Evolutionary conservation across 1,140 invertebrate genomes (phyloP).

Genomic region (Melanaphis sacchari): DNA sequence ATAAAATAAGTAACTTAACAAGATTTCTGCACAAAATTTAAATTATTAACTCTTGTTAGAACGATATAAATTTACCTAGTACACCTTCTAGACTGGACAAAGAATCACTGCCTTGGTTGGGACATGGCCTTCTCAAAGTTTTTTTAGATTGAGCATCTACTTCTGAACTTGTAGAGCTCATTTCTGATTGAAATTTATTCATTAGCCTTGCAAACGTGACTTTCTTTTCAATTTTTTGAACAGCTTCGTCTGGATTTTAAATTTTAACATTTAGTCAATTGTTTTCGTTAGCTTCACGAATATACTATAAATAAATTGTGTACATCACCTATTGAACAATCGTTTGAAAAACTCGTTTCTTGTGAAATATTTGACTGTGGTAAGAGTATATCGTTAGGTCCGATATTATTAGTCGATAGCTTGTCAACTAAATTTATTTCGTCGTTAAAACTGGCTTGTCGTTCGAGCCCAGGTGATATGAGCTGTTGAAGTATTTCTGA

Average conservation of each 20-base stretch:
- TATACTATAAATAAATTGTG: background rate
- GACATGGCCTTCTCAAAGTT: constrained; percentile 61
- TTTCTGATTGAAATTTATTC: constrained; percentile 76
- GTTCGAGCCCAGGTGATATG: constrained; percentile 49
- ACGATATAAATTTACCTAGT: constrained; percentile 52
- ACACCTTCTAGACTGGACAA: constrained; percentile 73
- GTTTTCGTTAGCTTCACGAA: background rate
- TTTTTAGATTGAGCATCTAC: constrained; percentile 64
- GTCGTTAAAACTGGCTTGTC: constrained; percentile 51
- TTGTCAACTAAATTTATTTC: constrained; percentile 55
- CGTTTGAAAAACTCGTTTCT: constrained; percentile 49
- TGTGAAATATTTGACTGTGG: constrained; percentile 30
- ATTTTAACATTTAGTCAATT: background rate
- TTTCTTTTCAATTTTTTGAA: constrained; percentile 74
- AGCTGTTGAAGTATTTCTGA: constrained; percentile 52
- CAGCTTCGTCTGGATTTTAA: constrained; percentile 46
- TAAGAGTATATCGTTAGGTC: constrained; percentile 22
- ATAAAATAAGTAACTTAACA: background rate
- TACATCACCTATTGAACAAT: constrained; percentile 39
- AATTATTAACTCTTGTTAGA: background rate
- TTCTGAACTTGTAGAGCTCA: constrained; percentile 75
- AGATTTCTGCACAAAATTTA: background rate
- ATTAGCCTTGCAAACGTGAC: constrained; percentile 77
- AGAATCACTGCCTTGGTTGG: constrained; percentile 75
- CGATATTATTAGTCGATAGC: constrained; percentile 51